phyloP scores from a whole-genome alignment of 1,140 invertebrate species.

The Zaprionus africanus region DNA sequence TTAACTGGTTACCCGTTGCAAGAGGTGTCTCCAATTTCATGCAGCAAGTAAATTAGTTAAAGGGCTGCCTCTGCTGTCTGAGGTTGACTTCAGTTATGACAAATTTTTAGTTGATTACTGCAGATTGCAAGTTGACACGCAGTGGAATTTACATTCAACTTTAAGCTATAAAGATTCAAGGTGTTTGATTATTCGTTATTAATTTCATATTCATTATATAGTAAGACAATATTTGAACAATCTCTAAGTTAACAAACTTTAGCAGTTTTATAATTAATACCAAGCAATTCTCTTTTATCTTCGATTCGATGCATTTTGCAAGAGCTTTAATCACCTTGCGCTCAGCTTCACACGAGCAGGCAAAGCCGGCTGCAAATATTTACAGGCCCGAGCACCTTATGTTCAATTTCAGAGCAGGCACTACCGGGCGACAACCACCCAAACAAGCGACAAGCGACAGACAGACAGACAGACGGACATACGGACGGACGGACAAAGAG shows the following conservation, averaged over 20 bases:
- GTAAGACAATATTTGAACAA: no score
- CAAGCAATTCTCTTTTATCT: neutral
- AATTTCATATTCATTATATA: no score
- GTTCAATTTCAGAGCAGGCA: slow-evolving; percentile 36
- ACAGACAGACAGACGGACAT: neutral
- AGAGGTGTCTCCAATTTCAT: slow-evolving; percentile 5
- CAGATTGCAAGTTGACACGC: neutral
- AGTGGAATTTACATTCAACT: no score
- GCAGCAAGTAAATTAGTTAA: neutral
- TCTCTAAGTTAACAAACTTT: no score
- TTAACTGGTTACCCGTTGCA: slow-evolving; percentile 6
- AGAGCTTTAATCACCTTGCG: slow-evolving; percentile 6
- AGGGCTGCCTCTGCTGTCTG: neutral
- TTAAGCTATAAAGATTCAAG: no score
- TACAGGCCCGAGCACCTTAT: slow-evolving; percentile 29
- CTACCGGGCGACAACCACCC: slow-evolving; percentile 5
- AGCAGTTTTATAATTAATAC: no score
- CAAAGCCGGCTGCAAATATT: slow-evolving; percentile 25
- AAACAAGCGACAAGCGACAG: neutral
- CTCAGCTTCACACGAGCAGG: slow-evolving; percentile 21
- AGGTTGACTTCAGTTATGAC: neutral
- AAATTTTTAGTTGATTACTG: neutral
- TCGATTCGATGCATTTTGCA: neutral
- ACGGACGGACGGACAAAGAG: neutral
- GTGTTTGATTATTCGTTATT: no score